These are phyloP conservation scores for Cataglyphis altisquamis DNA, from an alignment of 2,888 invertebrate species.

Conservation along the genomic window DNA sequence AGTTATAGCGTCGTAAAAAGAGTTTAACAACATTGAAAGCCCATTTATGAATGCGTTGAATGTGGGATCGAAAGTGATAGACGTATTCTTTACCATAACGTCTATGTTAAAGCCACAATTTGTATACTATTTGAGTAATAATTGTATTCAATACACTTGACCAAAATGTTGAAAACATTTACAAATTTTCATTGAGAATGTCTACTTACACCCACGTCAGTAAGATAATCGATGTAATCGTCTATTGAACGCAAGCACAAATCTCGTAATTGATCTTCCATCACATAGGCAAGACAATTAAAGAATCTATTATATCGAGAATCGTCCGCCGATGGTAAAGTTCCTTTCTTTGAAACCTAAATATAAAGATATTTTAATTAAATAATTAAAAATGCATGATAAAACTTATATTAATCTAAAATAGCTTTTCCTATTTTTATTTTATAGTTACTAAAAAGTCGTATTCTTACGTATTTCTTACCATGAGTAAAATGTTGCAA, in stretches of 20 bases:
- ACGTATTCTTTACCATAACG: constrained; percentile 88
- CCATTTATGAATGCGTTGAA: constrained; percentile 92
- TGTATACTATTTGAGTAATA: constrained; percentile 86
- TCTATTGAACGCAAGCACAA: constrained; percentile 93
- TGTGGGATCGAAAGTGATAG: constrained; percentile 91
- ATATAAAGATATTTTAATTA: not conserved
- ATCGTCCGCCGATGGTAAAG: constrained; percentile 90
- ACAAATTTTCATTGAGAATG: not conserved
- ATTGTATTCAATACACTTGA: constrained; percentile 3
- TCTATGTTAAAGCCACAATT: constrained; percentile 91
- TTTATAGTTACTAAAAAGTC: not conserved
- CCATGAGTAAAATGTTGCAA: constrained; percentile 89
- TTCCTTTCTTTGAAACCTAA: constrained; percentile 90
- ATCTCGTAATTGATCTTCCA: constrained; percentile 95
- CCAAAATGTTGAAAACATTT: not conserved
- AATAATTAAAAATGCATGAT: not conserved
- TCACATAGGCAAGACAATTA: constrained; percentile 94
- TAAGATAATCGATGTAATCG: constrained; percentile 92
- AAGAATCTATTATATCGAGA: constrained; percentile 92
- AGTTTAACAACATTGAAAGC: constrained; percentile 91
- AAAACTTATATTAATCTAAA: constrained; percentile 17
- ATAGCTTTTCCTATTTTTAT: not conserved
- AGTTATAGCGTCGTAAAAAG: constrained; percentile 91
- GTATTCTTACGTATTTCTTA: constrained; percentile 74
- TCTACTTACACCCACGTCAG: constrained; percentile 90